These are phyloP conservation scores for Brienomyrus brachyistius DNA, from an alignment of 2,113 vertebrate genomes.

Conservation along the genomic window DNA sequence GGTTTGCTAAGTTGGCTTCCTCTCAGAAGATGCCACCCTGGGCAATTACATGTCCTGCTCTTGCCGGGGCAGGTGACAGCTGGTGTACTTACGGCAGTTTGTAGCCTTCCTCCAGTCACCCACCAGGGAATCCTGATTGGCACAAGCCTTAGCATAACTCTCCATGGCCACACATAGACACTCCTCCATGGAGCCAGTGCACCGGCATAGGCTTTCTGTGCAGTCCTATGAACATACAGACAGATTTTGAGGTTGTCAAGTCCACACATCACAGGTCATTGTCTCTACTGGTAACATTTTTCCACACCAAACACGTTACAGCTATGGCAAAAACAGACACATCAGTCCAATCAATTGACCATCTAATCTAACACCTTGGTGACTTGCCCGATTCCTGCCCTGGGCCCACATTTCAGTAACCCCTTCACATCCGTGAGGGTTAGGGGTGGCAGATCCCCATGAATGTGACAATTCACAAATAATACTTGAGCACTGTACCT, in stretches of 20 bases:
- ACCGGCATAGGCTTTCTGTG: constrained; percentile 48
- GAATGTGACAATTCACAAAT: no score
- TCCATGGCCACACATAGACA: constrained; percentile 52
- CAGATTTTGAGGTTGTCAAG: not conserved
- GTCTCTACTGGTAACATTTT: not conserved
- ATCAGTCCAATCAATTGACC: not conserved
- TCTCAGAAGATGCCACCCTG: not conserved
- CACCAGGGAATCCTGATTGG: constrained; percentile 41
- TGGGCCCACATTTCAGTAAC: not conserved
- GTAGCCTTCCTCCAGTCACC: constrained; percentile 53
- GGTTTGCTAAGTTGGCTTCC: not conserved
- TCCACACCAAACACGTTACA: not conserved
- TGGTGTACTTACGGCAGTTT: constrained; percentile 52
- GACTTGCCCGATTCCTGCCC: not conserved
- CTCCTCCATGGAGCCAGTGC: constrained; percentile 24
- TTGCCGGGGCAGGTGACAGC: not conserved
- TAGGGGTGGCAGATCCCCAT: no score
- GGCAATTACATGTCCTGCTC: not conserved
- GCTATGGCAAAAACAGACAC: not conserved
- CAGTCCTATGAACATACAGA: constrained; percentile 49
- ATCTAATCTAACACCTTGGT: not conserved
- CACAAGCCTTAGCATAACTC: constrained; percentile 60
- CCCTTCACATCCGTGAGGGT: no score
- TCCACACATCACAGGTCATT: not conserved
- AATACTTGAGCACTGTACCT: no score